These are phyloP conservation scores for Zhengitettix transpicula DNA, from an alignment of 2,888 invertebrate genomes.

Conservation along the genomic window DNA sequence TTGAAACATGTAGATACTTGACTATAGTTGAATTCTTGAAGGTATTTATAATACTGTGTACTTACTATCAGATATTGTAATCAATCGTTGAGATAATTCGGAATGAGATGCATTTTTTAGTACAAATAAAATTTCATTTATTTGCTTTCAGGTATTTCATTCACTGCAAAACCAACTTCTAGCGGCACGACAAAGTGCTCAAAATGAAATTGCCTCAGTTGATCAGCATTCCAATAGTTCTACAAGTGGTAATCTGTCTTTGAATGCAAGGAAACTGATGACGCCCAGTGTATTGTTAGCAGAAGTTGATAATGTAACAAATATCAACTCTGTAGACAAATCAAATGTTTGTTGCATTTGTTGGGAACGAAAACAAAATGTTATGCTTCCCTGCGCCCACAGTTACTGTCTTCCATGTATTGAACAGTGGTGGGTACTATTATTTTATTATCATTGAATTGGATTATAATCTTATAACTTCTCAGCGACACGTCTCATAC, in stretches of 20 bases:
- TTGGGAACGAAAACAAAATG: conserved; percentile 48
- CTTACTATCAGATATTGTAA: neutral
- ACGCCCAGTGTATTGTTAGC: conserved; percentile 17
- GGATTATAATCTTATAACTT: no score
- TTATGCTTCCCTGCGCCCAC: conserved; percentile 51
- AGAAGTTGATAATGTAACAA: conserved; percentile 13
- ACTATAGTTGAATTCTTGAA: conserved; percentile 46
- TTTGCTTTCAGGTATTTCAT: conserved; percentile 22
- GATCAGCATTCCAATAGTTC: conserved; percentile 17
- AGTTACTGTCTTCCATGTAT: conserved; percentile 53
- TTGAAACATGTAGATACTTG: conserved; percentile 40
- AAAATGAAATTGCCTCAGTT: conserved; percentile 18
- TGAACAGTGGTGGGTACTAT: conserved; percentile 42
- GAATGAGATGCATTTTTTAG: no score
- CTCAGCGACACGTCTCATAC: no score
- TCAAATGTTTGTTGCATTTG: conserved; percentile 52
- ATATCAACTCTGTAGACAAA: conserved; percentile 18
- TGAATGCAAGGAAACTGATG: conserved; percentile 4
- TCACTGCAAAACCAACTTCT: conserved; percentile 33
- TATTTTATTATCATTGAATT: neutral
- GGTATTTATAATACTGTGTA: conserved; percentile 23
- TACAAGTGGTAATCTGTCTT: neutral
- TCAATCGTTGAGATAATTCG: neutral
- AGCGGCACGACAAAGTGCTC: conserved; percentile 20
- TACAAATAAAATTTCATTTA: neutral